These are phyloP conservation scores for Zaprionus nigranus DNA, from an alignment of 1,140 invertebrate species.

Conservation along the genomic window DNA sequence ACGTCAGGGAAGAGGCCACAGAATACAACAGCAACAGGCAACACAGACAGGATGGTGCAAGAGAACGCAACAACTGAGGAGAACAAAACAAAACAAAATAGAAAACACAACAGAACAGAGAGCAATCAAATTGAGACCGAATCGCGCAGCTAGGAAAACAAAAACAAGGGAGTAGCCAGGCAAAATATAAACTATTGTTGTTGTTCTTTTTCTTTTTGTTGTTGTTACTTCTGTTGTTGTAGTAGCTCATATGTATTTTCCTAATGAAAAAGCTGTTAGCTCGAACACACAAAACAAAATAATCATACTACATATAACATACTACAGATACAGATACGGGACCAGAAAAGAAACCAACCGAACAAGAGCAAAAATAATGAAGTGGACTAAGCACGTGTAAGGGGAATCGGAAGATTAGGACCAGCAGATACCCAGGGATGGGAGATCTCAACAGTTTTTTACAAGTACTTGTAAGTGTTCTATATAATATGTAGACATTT, in stretches of 20 bases:
- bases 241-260: slow-evolving; percentile 60
- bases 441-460: neutral
- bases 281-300: slow-evolving; percentile 62
- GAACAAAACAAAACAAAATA: slow-evolving; percentile 33
- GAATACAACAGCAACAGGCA: slow-evolving; percentile 15
- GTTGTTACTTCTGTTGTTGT: slow-evolving; percentile 49
- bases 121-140: slow-evolving; percentile 56
- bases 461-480: too few species aligned
- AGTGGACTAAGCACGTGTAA: neutral
- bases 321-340: slow-evolving; percentile 44
- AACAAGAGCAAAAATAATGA: slow-evolving; percentile 32
- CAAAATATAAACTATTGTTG: slow-evolving; percentile 47
- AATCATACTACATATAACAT: slow-evolving; percentile 52
- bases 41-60: slow-evolving; percentile 17
- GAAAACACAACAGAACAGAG: neutral
- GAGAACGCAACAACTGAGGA: slow-evolving; percentile 30
- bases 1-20: slow-evolving; percentile 30
- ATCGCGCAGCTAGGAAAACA: slow-evolving; percentile 72
- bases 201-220: slow-evolving; percentile 26
- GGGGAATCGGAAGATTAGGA: neutral
- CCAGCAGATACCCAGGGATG: slow-evolving; percentile 15
- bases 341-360: slow-evolving; percentile 37
- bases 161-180: slow-evolving; percentile 46
- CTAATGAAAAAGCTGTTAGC: slow-evolving; percentile 70
- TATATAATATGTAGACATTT: too few species aligned